phyloP scores from a whole-genome alignment of 2,113 vertebrate species.

The Periophthalmodon schlosseri region DNA sequence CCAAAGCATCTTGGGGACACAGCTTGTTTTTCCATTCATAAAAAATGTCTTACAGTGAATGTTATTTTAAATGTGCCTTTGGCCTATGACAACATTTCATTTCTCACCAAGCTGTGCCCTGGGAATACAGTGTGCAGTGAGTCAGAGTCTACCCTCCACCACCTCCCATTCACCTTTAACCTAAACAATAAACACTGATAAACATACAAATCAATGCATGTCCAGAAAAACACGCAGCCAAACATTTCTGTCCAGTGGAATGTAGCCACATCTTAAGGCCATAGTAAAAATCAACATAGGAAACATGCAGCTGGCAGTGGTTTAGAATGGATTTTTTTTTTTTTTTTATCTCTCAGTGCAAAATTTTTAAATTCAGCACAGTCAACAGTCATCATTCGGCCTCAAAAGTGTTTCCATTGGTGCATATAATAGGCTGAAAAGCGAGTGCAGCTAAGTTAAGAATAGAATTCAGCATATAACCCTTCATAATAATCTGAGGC shows the following conservation, averaged over 20 bases:
- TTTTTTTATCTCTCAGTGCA: constrained; percentile 57
- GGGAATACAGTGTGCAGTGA: constrained; percentile 72
- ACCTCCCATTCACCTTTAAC: constrained; percentile 51
- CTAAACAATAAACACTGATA: constrained; percentile 52
- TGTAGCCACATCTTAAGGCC: constrained; percentile 62
- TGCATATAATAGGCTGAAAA: constrained; percentile 55
- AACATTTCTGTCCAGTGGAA: constrained; percentile 37
- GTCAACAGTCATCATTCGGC: constrained; percentile 43
- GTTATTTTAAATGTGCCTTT: constrained; percentile 28
- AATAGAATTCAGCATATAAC: constrained; percentile 62
- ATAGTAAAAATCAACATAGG: constrained; percentile 54
- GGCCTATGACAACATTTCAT: constrained; percentile 21
- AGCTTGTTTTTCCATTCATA: constrained; percentile 36
- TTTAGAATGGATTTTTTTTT: constrained; percentile 23
- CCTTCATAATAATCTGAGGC: constrained; percentile 60
- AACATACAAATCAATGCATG: constrained; percentile 40
- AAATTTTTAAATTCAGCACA: constrained; percentile 58
- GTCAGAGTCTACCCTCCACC: constrained; percentile 56
- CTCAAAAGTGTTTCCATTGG: constrained; percentile 28
- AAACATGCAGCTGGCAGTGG: constrained; percentile 49
- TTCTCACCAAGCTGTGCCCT: constrained; percentile 56
- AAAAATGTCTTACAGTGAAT: constrained; percentile 7
- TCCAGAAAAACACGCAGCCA: constrained; percentile 29
- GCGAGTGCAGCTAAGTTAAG: constrained; percentile 59
- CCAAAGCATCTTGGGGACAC: constrained; percentile 63